Evolutionary conservation across 1,140 invertebrate species (phyloP).

Genomic region (Drosophila malerkotliana): DNA sequence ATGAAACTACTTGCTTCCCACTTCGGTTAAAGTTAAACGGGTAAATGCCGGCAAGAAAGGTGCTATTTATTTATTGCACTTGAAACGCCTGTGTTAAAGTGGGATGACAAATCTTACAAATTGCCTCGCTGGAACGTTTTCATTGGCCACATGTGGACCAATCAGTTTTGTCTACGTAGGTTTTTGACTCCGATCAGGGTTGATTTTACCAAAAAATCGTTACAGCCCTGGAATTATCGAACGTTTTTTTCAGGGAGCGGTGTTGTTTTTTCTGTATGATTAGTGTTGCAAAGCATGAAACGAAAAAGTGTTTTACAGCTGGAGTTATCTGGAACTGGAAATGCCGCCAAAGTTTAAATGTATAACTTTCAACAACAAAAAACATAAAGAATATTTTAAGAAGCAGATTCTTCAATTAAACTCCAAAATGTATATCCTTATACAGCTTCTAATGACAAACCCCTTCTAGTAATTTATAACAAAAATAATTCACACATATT

Average conservation of each 20-base stretch:
- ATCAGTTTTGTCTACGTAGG: slow-evolving; percentile 40
- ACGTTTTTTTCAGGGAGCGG: not conserved
- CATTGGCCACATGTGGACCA: slow-evolving; percentile 66
- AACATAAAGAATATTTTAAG: too few relatives aligned
- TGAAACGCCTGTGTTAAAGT: slow-evolving; percentile 22
- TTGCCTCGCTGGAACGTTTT: slow-evolving; percentile 56
- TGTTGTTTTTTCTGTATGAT: not conserved
- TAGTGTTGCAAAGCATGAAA: not conserved
- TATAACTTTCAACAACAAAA: too few relatives aligned
- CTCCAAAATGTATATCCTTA: too few relatives aligned
- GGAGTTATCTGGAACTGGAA: not conserved
- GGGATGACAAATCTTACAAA: slow-evolving; percentile 20
- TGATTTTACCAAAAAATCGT: slow-evolving; percentile 20
- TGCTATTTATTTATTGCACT: slow-evolving; percentile 36
- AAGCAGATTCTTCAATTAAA: too few relatives aligned
- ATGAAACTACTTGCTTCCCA: slow-evolving; percentile 21
- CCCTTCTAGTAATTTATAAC: not conserved
- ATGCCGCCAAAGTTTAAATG: not conserved
- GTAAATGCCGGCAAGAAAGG: slow-evolving; percentile 47
- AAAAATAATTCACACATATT: not conserved
- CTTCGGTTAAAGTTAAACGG: slow-evolving; percentile 30
- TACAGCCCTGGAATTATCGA: slow-evolving; percentile 17
- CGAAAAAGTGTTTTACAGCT: not conserved
- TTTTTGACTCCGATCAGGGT: slow-evolving; percentile 14
- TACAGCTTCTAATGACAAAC: slow-evolving; percentile 1